Evolutionary conservation across 2,113 vertebrate genomes (phyloP).

Genomic region (Cyanoderma ruficeps): DNA sequence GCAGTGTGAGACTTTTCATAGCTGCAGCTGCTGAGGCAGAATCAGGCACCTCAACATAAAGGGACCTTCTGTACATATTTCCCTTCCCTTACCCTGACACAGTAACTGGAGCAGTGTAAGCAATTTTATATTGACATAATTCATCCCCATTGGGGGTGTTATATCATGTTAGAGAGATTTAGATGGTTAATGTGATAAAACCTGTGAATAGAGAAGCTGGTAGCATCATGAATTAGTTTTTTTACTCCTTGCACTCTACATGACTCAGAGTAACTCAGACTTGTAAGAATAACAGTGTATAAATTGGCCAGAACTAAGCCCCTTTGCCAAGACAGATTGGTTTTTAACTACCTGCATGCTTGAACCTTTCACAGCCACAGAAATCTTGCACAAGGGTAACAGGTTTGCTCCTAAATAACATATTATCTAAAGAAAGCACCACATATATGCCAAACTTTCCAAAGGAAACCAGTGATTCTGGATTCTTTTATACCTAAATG

Average conservation of each 20-base stretch:
- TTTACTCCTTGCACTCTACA: constrained; percentile 17
- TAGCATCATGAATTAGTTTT: constrained; percentile 30
- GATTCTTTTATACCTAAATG: neutral
- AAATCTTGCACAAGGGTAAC: neutral
- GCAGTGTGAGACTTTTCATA: neutral
- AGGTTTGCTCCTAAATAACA: neutral
- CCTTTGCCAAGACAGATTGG: neutral
- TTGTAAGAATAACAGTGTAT: constrained; percentile 37
- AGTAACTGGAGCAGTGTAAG: neutral
- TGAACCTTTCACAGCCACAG: neutral
- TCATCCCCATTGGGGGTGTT: constrained; percentile 28
- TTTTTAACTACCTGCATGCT: constrained; percentile 8
- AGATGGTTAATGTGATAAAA: constrained; percentile 53
- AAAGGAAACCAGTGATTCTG: neutral
- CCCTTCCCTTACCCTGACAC: neutral
- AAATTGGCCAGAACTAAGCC: constrained; percentile 12
- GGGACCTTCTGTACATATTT: neutral
- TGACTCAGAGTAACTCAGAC: constrained; percentile 35
- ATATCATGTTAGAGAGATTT: constrained; percentile 47
- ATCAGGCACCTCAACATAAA: neutral
- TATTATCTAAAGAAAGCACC: neutral
- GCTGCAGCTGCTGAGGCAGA: neutral
- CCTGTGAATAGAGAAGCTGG: neutral
- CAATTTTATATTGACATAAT: constrained; percentile 20
- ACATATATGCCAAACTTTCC: neutral